phyloP scores from a whole-genome alignment of 1,140 invertebrate genomes.

The Leptinotarsa lineolata region DNA sequence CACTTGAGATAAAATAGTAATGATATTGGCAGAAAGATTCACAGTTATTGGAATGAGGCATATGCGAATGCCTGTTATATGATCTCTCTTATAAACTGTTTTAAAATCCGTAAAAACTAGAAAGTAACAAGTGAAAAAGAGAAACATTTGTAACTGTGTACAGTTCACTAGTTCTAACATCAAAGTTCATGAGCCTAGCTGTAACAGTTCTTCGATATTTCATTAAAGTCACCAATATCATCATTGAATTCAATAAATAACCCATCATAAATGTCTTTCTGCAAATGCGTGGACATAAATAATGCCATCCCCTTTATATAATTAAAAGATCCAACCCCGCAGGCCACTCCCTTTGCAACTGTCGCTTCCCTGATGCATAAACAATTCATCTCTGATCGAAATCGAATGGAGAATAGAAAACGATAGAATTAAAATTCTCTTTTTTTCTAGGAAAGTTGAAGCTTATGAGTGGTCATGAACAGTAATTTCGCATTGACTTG shows the following conservation, averaged over 20 bases:
- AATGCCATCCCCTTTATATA: constrained; percentile 37
- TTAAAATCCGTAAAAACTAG: no score
- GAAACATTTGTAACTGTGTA: no score
- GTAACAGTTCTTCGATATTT: constrained; percentile 16
- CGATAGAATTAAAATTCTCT: neutral
- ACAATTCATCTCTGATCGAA: constrained; percentile 14
- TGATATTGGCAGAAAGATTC: no score
- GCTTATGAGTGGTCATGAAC: no score
- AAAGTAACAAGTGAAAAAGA: no score
- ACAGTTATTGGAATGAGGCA: no score
- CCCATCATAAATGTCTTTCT: constrained; percentile 35
- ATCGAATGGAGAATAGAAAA: neutral
- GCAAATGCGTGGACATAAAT: constrained; percentile 36
- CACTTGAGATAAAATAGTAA: no score
- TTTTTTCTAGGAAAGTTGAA: neutral
- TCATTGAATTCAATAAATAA: constrained; percentile 24
- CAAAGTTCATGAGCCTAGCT: no score
- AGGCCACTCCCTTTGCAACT: constrained; percentile 19
- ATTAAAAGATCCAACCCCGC: constrained; percentile 38
- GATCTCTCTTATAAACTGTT: no score
- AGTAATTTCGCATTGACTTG: no score
- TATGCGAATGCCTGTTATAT: no score
- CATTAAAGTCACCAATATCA: constrained; percentile 8
- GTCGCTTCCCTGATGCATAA: constrained; percentile 21
- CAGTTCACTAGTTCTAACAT: no score